These are phyloP conservation scores for Taeniopygia guttata DNA, from an alignment of 2,797 vertebrate species.

Conservation along the genomic window DNA sequence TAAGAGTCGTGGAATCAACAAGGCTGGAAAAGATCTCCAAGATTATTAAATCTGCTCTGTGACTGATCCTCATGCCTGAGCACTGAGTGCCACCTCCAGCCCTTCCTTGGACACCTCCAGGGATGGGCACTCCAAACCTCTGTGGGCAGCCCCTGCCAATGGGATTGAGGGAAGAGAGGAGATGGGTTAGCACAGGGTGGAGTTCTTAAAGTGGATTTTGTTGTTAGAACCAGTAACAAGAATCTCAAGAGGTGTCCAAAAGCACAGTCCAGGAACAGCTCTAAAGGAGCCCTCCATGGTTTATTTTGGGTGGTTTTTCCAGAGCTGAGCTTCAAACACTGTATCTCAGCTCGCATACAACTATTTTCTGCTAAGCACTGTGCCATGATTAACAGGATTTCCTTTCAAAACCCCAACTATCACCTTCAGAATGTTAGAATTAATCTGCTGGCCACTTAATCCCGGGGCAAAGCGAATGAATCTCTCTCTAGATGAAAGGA, in stretches of 20 bases:
- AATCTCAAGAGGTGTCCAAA: not conserved
- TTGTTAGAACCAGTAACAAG: not conserved
- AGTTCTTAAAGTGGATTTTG: not conserved
- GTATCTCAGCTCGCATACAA: not conserved
- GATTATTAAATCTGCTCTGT: not conserved
- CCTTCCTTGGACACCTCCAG: not conserved
- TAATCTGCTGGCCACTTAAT: not conserved
- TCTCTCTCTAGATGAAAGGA: not conserved
- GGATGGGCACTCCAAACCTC: not conserved
- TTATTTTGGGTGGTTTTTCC: not conserved
- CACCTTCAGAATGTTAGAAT: not conserved
- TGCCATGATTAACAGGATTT: not conserved
- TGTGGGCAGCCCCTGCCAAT: not conserved
- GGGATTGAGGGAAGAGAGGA: not conserved
- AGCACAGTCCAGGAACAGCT: not conserved
- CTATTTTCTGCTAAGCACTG: not conserved
- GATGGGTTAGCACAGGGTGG: not conserved
- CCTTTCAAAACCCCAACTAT: not conserved
- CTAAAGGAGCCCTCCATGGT: not conserved
- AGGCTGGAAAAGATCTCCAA: not conserved
- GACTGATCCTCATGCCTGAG: not conserved
- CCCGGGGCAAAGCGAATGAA: not conserved
- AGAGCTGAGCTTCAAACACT: not conserved
- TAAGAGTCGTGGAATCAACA: rapidly evolving
- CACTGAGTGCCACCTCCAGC: rapidly evolving